A percentile compares a stretch with the other conserved stretches of the same genome.
These are phyloP conservation scores for Eupithecia exiguata DNA, from an alignment of 2,888 invertebrate species.

Conservation along the genomic window DNA sequence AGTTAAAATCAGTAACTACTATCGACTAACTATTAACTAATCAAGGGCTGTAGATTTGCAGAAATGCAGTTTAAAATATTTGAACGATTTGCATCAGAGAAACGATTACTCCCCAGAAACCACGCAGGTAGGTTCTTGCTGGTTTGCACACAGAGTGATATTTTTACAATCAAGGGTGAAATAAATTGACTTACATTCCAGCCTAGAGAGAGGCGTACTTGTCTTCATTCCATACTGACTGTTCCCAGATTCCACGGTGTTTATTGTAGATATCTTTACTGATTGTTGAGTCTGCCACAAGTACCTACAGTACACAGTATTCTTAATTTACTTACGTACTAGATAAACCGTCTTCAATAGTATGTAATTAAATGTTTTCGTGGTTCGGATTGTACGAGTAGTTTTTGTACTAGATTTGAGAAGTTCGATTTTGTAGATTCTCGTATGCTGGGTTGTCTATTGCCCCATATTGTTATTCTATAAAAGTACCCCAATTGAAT, in stretches of 20 bases:
- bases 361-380: constrained; percentile 10
- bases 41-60: background rate
- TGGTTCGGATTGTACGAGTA: constrained; percentile 27
- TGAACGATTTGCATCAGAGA: background rate
- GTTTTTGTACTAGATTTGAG: constrained; percentile 27
- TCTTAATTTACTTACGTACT: background rate
- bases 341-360: background rate
- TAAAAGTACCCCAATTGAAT: constrained; percentile 11
- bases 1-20: background rate
- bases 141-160: background rate
- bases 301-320: too few species aligned
- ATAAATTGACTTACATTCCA: background rate
- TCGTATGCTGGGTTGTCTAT: background rate
- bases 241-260: background rate
- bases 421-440: background rate
- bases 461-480: constrained; percentile 7
- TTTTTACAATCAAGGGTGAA: background rate
- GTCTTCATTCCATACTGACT: background rate
- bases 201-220: too few species aligned
- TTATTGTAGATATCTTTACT: background rate
- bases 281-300: constrained; percentile 14
- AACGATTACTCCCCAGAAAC: background rate
- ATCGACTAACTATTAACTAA: background rate
- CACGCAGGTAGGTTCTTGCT: background rate
- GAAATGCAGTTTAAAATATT: background rate